Evolutionary conservation across 2,888 invertebrate genomes (phyloP).

Genomic region (Trichacis sp.): DNA sequence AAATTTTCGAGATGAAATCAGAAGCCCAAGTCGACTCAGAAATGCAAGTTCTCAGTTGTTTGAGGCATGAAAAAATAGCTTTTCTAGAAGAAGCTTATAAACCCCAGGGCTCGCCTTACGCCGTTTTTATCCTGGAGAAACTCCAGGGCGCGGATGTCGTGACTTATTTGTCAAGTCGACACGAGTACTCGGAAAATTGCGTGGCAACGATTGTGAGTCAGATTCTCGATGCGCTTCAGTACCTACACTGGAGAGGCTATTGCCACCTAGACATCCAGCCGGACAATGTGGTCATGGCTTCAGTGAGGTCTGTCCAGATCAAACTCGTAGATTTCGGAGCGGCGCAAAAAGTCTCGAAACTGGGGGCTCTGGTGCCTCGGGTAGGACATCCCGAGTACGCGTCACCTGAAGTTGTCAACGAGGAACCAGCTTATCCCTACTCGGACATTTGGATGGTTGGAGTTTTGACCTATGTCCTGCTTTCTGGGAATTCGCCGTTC

Average conservation of each 20-base stretch:
- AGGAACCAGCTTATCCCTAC: slow-evolving; percentile 89
- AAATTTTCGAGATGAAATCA: slow-evolving; percentile 80
- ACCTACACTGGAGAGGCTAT: slow-evolving; percentile 93
- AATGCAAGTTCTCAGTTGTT: slow-evolving; percentile 83
- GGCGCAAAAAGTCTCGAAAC: slow-evolving; percentile 83
- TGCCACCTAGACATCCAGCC: slow-evolving; percentile 93
- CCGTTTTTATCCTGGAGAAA: slow-evolving; percentile 83
- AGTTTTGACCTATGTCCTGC: slow-evolving; percentile 88
- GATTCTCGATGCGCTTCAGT: slow-evolving; percentile 90
- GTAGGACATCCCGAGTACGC: slow-evolving; percentile 82
- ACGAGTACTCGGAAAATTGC: slow-evolving; percentile 93
- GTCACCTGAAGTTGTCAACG: slow-evolving; percentile 90
- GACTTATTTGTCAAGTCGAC: slow-evolving; percentile 87
- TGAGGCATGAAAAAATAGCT: slow-evolving; percentile 91
- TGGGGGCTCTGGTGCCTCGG: slow-evolving; percentile 78
- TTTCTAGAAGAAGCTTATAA: slow-evolving; percentile 80
- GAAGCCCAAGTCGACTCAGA: slow-evolving; percentile 76
- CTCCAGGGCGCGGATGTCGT: slow-evolving; percentile 92
- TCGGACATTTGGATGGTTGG: slow-evolving; percentile 98
- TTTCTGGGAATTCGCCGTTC: slow-evolving; percentile 95
- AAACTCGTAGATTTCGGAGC: slow-evolving; percentile 94
- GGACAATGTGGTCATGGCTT: slow-evolving; percentile 93
- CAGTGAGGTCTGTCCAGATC: slow-evolving; percentile 84
- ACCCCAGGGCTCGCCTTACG: slow-evolving; percentile 76
- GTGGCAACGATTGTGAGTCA: slow-evolving; percentile 90